Evolutionary conservation across 2,113 vertebrate species (phyloP).

Genomic region (Microcebus lehilahytsara): DNA sequence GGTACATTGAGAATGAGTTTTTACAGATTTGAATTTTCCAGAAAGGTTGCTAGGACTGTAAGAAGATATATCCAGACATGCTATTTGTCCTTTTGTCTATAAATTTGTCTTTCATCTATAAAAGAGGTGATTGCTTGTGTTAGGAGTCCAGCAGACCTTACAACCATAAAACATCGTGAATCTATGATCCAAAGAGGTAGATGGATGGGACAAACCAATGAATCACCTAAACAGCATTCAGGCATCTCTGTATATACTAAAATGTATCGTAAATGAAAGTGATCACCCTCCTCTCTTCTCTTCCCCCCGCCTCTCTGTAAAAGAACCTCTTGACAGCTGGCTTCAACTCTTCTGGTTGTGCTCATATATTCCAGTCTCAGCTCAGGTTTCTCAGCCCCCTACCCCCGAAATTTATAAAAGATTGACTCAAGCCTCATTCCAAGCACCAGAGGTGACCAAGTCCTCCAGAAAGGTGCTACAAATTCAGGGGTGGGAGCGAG

Average conservation of each 20-base stretch:
- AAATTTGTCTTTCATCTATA: slow-evolving; percentile 41
- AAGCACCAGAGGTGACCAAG: not conserved
- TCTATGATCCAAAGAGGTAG: not conserved
- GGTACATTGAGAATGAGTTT: not conserved
- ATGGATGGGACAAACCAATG: not conserved
- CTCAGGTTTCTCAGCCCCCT: not conserved
- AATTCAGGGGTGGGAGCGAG: not conserved
- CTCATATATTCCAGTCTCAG: not conserved
- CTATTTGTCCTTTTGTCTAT: slow-evolving; percentile 48
- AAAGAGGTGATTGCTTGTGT: slow-evolving; percentile 4
- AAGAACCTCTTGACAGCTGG: not conserved
- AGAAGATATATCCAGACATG: not conserved
- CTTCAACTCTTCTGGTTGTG: not conserved
- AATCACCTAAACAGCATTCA: not conserved
- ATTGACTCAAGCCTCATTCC: not conserved
- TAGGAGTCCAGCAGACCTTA: not conserved
- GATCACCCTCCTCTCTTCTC: not conserved
- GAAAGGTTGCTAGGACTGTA: not conserved
- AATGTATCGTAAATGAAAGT: not conserved
- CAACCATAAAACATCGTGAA: slow-evolving; percentile 12
- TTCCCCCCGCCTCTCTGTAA: not conserved
- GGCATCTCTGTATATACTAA: not conserved
- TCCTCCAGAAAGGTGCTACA: not conserved
- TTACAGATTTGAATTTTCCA: slow-evolving; percentile 44
- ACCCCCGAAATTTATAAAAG: not conserved